These are phyloP conservation scores for Caranx melampygus DNA, from an alignment of 2,113 vertebrate species.

Conservation along the genomic window DNA sequence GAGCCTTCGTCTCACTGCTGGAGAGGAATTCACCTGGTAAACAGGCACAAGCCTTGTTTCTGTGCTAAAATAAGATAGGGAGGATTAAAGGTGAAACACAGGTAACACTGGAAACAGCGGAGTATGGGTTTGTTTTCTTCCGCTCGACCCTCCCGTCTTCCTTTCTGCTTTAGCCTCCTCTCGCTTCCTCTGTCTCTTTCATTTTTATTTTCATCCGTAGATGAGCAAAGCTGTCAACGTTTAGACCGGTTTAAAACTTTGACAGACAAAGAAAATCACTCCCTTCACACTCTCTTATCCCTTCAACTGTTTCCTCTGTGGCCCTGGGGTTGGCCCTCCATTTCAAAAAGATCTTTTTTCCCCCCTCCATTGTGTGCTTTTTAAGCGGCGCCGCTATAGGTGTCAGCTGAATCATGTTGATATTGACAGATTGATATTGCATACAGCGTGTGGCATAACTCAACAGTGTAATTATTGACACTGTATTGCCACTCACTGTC, in stretches of 20 bases:
- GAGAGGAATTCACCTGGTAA: conserved; percentile 58
- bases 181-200: conserved; percentile 36
- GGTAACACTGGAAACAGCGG: conserved; percentile 51
- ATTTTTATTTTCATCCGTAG: conserved; percentile 52
- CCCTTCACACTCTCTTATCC: conserved; percentile 12
- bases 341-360: conserved; percentile 26
- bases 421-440: conserved; percentile 32
- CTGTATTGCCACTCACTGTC: conserved; percentile 35
- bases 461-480: conserved; percentile 40
- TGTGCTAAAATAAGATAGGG: conserved; percentile 42
- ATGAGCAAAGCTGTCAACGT: conserved; percentile 51
- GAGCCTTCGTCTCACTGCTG: conserved; percentile 53
- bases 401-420: conserved; percentile 21
- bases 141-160: conserved; percentile 16
- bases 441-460: conserved; percentile 10
- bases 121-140: conserved; percentile 30
- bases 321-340: neutral
- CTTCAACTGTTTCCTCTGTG: conserved; percentile 27
- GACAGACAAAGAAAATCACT: conserved; percentile 48
- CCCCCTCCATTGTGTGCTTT: conserved; percentile 5
- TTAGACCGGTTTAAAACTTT: conserved; percentile 46
- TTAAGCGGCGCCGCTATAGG: neutral
- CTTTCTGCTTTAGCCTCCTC: conserved; percentile 28
- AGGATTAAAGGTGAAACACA: conserved; percentile 63
- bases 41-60: conserved; percentile 38